Conservation (phyloP, 2,888 invertebrate species). For the Pollenia amentaria region DNA sequence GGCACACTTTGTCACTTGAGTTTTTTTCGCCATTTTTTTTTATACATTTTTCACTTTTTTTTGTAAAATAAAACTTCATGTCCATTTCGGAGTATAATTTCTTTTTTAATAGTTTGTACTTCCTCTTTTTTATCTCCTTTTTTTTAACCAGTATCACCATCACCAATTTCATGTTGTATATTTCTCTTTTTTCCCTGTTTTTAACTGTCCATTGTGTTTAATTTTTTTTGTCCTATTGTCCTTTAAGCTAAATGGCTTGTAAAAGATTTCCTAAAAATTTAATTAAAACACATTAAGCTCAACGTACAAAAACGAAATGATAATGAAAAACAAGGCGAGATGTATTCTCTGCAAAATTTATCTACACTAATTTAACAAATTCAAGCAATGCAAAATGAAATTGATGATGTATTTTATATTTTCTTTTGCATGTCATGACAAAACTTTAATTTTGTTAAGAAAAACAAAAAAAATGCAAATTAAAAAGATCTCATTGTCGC, state of each 20-base stretch:
- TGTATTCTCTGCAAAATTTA: constrained; percentile 63
- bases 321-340: constrained; percentile 37
- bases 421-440: constrained; percentile 1
- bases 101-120: constrained; percentile 59
- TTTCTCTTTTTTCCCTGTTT: constrained; percentile 13
- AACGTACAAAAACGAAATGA: constrained; percentile 46
- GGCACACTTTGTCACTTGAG: constrained; percentile 73
- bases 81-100: constrained; percentile 66
- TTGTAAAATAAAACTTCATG: constrained; percentile 64
- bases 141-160: constrained; percentile 26
- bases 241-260: constrained; percentile 72
- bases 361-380: constrained; percentile 70
- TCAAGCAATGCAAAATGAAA: constrained; percentile 65
- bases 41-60: constrained; percentile 14
- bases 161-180: constrained; percentile 40
- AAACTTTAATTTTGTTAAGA: constrained; percentile 45
- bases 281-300: constrained; percentile 71
- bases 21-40: constrained; percentile 14
- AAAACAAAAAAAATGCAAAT: constrained; percentile 19
- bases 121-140: constrained; percentile 6
- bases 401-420: constrained; percentile 45
- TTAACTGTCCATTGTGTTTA: constrained; percentile 16
- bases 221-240: constrained; percentile 59
- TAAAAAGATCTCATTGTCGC: constrained; percentile 7
- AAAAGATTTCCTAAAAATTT: constrained; percentile 73